These are phyloP conservation scores for Ophiodon elongatus DNA, from an alignment of 2,113 vertebrate species.

Conservation along the genomic window DNA sequence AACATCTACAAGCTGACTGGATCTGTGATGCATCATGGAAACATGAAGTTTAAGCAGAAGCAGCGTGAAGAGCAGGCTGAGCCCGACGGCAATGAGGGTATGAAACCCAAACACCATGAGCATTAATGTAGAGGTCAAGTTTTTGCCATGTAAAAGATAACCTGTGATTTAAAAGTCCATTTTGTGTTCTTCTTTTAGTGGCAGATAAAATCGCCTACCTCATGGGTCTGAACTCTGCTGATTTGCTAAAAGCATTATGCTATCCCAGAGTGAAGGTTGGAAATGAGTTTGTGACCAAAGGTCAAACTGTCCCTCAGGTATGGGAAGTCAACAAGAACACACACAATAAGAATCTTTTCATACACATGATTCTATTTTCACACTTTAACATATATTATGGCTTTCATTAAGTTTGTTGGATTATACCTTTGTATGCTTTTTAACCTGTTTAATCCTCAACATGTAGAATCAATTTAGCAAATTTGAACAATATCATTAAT, in stretches of 20 bases:
- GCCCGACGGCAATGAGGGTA: slow-evolving; percentile 93
- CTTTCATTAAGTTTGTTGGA: neutral
- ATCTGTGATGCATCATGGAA: slow-evolving; percentile 92
- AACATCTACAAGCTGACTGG: slow-evolving; percentile 90
- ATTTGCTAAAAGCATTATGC: slow-evolving; percentile 84
- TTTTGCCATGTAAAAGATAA: neutral
- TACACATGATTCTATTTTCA: neutral
- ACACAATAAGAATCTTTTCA: no score
- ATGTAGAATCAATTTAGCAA: neutral
- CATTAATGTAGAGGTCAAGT: neutral
- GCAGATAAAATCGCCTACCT: slow-evolving; percentile 87
- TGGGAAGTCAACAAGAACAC: neutral
- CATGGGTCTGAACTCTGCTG: slow-evolving; percentile 86
- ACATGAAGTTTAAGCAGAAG: slow-evolving; percentile 96
- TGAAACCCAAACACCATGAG: neutral
- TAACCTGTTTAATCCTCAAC: neutral
- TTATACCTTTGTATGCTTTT: neutral
- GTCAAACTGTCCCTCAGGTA: slow-evolving; percentile 84
- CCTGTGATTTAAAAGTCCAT: neutral
- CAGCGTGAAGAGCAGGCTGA: slow-evolving; percentile 92
- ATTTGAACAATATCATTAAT: neutral
- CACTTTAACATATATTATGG: neutral
- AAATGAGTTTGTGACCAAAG: slow-evolving; percentile 86
- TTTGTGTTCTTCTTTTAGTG: slow-evolving; percentile 63
- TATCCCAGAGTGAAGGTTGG: slow-evolving; percentile 86